A percentile compares a stretch with the other conserved stretches of the same genome.
phyloP scores from a whole-genome alignment of 2,113 vertebrate genomes.

The Halichoeres trimaculatus region DNA sequence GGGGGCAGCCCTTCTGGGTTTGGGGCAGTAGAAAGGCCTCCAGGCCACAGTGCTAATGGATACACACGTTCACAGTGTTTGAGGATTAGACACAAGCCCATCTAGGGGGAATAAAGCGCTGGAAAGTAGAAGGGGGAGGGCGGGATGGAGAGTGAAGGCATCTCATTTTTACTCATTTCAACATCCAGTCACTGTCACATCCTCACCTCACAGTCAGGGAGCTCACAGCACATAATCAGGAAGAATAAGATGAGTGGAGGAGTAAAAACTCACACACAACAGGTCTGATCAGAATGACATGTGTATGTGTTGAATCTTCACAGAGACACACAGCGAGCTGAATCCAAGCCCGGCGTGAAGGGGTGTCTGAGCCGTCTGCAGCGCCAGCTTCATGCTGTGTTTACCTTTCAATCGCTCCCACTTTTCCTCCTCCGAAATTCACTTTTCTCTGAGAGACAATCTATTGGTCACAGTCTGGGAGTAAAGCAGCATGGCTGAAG shows the following conservation, averaged over 20 bases:
- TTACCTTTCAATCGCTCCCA: conserved; percentile 40
- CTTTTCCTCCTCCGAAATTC: conserved; percentile 51
- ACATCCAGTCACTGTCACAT: conserved; percentile 29
- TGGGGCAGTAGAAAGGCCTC: conserved; percentile 56
- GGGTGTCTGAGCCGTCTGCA: conserved; percentile 9
- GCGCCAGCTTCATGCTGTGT: conserved; percentile 36
- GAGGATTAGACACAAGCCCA: conserved; percentile 79
- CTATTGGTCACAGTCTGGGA: conserved; percentile 70
- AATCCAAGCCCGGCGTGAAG: background rate
- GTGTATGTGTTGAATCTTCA: conserved; percentile 9
- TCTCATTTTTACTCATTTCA: conserved; percentile 60
- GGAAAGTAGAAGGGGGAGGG: conserved; percentile 22
- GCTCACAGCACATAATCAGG: conserved; percentile 8
- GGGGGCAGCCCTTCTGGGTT: conserved; percentile 36
- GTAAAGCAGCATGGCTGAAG: conserved; percentile 25
- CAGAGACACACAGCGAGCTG: conserved; percentile 7
- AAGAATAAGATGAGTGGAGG: background rate
- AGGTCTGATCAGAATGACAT: conserved; percentile 12
- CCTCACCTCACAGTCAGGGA: conserved; percentile 25
- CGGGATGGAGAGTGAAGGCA: conserved; percentile 48
- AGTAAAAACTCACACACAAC: conserved; percentile 12
- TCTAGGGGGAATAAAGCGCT: conserved; percentile 70
- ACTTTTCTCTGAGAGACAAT: conserved; percentile 62
- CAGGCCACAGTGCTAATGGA: conserved; percentile 72
- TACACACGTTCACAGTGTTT: conserved; percentile 80